Evolutionary conservation across 2,113 vertebrate species (phyloP).

Genomic region (Ascaphus truei): DNA sequence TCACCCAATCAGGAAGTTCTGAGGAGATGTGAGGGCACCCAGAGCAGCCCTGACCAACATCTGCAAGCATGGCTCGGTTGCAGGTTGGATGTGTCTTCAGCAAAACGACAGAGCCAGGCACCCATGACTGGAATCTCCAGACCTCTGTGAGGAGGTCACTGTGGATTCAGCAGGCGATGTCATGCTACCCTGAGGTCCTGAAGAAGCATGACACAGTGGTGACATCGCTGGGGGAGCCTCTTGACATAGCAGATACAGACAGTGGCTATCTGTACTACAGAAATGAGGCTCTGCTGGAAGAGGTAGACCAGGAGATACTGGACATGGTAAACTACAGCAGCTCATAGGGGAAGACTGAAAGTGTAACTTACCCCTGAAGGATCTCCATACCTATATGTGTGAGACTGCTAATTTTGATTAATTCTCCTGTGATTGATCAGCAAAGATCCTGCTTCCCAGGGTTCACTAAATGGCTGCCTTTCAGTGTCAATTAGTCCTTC

Average conservation of each 20-base stretch:
- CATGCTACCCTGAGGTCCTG: constrained; percentile 50
- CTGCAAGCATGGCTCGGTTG: constrained; percentile 38
- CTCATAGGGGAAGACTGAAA: too few relatives aligned
- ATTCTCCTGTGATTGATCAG: too few relatives aligned
- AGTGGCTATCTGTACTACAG: constrained; percentile 53
- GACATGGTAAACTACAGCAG: background rate
- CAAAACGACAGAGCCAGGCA: background rate
- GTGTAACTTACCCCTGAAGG: too few relatives aligned
- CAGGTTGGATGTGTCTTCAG: constrained; percentile 42
- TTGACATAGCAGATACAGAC: constrained; percentile 41
- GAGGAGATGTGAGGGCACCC: background rate
- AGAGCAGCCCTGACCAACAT: fast-evolving
- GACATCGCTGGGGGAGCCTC: constrained; percentile 54
- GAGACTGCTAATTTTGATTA: too few relatives aligned
- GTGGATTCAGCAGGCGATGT: constrained; percentile 37
- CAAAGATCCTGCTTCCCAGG: too few relatives aligned
- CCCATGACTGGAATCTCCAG: constrained; percentile 46
- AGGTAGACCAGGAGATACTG: constrained; percentile 33
- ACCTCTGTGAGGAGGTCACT: constrained; percentile 58
- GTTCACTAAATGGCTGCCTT: too few relatives aligned
- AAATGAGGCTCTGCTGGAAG: constrained; percentile 57
- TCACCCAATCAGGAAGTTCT: background rate
- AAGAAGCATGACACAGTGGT: constrained; percentile 58
- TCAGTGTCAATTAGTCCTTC: too few relatives aligned
- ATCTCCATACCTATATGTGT: too few relatives aligned